Evolutionary conservation across 2,113 vertebrate species (phyloP), one percentile per base, ranked within the genome.

Genomic region (Origma solitaria): DNA sequence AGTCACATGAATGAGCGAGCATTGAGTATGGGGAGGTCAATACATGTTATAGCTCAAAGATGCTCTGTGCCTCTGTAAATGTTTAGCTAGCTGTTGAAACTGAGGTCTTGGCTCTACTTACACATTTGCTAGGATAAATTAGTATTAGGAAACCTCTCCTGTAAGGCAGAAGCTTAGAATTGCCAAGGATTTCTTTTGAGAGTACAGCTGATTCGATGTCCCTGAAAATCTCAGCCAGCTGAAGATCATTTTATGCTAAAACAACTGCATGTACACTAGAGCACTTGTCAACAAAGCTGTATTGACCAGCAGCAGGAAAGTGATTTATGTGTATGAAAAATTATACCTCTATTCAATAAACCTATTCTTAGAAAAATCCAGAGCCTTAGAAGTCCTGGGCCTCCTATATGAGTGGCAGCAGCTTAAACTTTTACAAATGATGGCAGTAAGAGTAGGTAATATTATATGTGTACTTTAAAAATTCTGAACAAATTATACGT

Each of bases 1-100:
- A 97, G 95, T 97, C 94, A 70, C 92, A 71, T 88, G 97, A 96
- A 86, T 91, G 78, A 89, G 54, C 30, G 66, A 91, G 70, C 84
- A 69, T 94, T 94, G 84, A 83, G 45, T 69, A 77, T 0, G 0
- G n/a, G 71, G 47, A 92, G 80, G 86, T 81, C 72, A 89, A 19
- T 73, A 38, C 50, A 33, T 57, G 20, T 91, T 88, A 27, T 5
- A 91, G 76, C 83, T 92, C 71, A 88, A 27, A 91, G 86, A 96
- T 70, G 89, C 30, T 88, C 42, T 78, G 57, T 88, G 60, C 68
- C 45, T 91, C 80, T 50, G 71, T 83, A 78, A 77, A 66, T 50
- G 38, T 96, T 91, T 83, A 88, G 61, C 76, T 79, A 31, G 53
- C 49, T 85, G 38, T 79, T 93, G 60, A 90, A 91, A 70, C 9